Conservation (phyloP, 2,113 vertebrate genomes). For the Campylorhamphus procurvoides region DNA sequence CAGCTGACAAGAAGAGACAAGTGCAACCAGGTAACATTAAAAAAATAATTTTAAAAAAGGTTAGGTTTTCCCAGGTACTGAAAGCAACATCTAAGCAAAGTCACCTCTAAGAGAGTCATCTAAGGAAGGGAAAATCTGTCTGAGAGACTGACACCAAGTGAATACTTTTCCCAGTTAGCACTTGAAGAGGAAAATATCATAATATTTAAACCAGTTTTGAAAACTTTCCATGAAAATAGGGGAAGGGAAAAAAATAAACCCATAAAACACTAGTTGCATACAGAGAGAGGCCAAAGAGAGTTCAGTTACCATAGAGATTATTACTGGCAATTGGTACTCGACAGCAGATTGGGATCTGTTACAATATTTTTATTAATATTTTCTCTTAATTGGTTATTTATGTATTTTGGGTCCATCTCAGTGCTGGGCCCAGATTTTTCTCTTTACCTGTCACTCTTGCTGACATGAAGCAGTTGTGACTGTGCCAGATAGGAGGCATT, state of each 20-base stretch:
- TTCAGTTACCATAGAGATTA: slow-evolving; percentile 74
- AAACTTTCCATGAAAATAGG: slow-evolving; percentile 74
- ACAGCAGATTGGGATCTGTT: slow-evolving; percentile 80
- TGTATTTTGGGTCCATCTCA: slow-evolving; percentile 60
- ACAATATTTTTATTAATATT: slow-evolving; percentile 77
- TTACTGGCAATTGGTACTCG: slow-evolving; percentile 76
- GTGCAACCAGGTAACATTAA: background rate
- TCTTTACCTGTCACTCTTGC: slow-evolving; percentile 82
- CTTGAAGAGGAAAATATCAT: slow-evolving; percentile 73
- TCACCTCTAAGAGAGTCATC: slow-evolving; percentile 32
- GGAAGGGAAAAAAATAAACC: background rate
- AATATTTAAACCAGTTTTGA: slow-evolving; percentile 80
- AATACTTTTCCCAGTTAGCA: slow-evolving; percentile 64
- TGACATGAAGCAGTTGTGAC: slow-evolving; percentile 76
- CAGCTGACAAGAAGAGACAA: background rate
- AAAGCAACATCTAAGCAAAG: background rate
- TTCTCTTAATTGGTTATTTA: slow-evolving; percentile 79
- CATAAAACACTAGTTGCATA: slow-evolving; percentile 67
- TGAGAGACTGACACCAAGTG: slow-evolving; percentile 34
- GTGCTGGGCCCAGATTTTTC: slow-evolving; percentile 72
- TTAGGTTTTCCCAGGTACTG: background rate
- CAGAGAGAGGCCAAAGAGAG: slow-evolving; percentile 65
- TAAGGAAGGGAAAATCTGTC: slow-evolving; percentile 57
- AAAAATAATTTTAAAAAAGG: background rate
- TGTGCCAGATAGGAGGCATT: slow-evolving; percentile 73